phyloP scores from a whole-genome alignment of 2,797 vertebrate genomes.

The Tenualosa ilisha region DNA sequence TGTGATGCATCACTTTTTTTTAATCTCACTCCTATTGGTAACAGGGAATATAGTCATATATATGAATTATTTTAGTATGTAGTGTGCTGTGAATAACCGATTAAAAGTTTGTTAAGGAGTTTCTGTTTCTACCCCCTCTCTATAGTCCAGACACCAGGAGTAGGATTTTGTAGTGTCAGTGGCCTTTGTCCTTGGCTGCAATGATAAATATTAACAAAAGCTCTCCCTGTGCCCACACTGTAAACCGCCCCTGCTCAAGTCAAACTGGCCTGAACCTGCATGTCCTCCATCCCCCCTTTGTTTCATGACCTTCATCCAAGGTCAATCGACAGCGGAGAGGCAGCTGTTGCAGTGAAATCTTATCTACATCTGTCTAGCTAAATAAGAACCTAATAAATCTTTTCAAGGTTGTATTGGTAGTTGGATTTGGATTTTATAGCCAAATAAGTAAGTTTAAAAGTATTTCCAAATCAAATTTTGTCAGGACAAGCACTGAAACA shows the following conservation, averaged over 20 bases:
- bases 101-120: neutral
- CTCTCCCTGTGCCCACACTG: slow-evolving; percentile 30
- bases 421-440: neutral
- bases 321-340: slow-evolving; percentile 50
- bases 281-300: slow-evolving; percentile 36
- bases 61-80: neutral
- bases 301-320: slow-evolving; percentile 67
- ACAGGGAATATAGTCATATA: neutral
- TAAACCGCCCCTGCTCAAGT: slow-evolving; percentile 29
- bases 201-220: slow-evolving; percentile 54
- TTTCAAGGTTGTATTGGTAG: neutral
- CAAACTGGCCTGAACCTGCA: slow-evolving; percentile 6
- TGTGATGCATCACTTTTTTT: too few relatives aligned
- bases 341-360: slow-evolving; percentile 43
- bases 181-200: slow-evolving; percentile 46
- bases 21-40: neutral
- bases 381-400: neutral
- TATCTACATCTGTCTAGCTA: neutral
- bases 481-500: too few relatives aligned
- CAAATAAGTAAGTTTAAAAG: neutral
- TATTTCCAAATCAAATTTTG: neutral
- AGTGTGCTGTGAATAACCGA: neutral
- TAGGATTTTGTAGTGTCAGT: slow-evolving; percentile 37
- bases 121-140: neutral
- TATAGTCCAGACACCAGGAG: neutral